A percentile compares a stretch with the other conserved stretches of the same genome.
phyloP scores from a whole-genome alignment of 2,113 vertebrate species.

The Brachyhypopomus occidentalis region DNA sequence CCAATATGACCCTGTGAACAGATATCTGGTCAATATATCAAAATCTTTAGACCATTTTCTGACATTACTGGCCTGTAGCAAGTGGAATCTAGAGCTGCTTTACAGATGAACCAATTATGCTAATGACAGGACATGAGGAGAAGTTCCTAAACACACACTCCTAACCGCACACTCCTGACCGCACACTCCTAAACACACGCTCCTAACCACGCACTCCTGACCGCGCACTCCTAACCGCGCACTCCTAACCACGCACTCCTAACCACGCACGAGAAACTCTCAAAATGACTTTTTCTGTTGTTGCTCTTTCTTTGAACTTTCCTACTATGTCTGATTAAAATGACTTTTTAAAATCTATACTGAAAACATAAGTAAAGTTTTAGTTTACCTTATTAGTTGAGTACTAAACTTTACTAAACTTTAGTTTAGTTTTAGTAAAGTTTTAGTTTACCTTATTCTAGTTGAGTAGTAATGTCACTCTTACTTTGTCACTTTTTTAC shows the following conservation, averaged over 20 bases:
- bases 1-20: not conserved
- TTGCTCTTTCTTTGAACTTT: not conserved
- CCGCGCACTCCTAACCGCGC: no score
- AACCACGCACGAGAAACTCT: not conserved
- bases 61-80: conserved; percentile 2
- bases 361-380: not conserved
- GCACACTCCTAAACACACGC: no score
- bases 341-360: no score
- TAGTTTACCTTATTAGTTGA: not conserved
- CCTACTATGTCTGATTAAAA: no score
- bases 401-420: no score
- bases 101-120: not conserved
- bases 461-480: not conserved
- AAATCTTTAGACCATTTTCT: not conserved
- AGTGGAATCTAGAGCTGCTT: not conserved
- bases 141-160: not conserved
- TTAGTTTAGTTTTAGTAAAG: no score
- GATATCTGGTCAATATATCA: not conserved
- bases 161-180: no score
- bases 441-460: not conserved
- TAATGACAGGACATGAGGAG: not conserved
- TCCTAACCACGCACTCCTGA: no score
- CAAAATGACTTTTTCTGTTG: not conserved
- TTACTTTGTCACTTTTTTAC: not conserved
- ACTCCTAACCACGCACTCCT: no score